Evolutionary conservation across 2,113 vertebrate genomes (phyloP).

Genomic region (Phalacrocorax pelagicus): DNA sequence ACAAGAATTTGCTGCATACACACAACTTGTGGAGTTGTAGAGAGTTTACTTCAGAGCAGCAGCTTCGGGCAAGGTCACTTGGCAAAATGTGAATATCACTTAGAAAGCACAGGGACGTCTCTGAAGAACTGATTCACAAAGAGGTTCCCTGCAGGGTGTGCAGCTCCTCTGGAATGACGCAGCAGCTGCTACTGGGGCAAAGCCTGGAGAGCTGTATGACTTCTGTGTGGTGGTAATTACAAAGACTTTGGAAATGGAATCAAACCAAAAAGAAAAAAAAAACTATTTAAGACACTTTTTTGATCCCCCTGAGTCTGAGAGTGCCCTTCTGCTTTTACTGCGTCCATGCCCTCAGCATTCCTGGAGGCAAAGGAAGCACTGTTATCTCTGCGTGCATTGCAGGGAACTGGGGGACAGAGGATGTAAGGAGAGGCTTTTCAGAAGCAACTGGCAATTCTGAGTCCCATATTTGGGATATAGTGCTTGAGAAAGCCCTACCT

Average conservation of each 20-base stretch:
- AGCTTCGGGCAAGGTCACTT: slow-evolving; percentile 34
- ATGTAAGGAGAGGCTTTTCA: neutral
- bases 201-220: neutral
- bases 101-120: neutral
- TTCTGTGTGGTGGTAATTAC: neutral
- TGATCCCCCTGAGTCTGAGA: neutral
- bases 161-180: neutral
- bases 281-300: neutral
- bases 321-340: neutral
- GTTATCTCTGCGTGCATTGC: neutral
- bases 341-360: neutral
- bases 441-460: neutral
- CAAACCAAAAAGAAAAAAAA: neutral
- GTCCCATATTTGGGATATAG: neutral
- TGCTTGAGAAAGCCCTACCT: neutral
- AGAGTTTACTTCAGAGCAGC: neutral
- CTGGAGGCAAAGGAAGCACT: neutral
- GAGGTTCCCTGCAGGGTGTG: neutral
- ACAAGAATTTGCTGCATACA: neutral
- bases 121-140: neutral
- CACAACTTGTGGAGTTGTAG: neutral
- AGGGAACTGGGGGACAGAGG: neutral
- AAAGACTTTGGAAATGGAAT: neutral
- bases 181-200: neutral
- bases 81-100: neutral